These are phyloP conservation scores for Andrena flavipes DNA, from an alignment of 2,888 invertebrate genomes.

Conservation along the genomic window DNA sequence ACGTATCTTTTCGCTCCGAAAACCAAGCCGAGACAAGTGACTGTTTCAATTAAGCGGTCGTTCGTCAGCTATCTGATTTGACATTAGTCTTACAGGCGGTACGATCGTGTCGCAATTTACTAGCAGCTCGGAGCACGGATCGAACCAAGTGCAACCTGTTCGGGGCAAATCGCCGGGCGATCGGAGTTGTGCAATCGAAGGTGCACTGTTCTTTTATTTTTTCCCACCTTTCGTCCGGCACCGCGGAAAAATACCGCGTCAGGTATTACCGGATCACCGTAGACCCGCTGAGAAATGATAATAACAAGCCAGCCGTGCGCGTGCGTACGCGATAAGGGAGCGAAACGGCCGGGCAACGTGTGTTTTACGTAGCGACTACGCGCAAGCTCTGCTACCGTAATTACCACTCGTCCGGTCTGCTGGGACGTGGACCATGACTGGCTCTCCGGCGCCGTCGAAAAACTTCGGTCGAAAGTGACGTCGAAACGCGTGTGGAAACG, in stretches of 20 bases:
- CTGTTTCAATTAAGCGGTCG: constrained; percentile 35
- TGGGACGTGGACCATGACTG: constrained; percentile 66
- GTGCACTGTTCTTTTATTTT: constrained; percentile 8
- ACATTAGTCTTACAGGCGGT: constrained; percentile 30
- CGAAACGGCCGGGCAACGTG: constrained; percentile 27
- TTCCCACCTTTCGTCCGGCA: constrained; percentile 15
- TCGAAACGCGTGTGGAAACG: constrained; percentile 48
- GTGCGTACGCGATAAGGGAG: constrained; percentile 33
- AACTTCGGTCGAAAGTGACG: constrained; percentile 46
- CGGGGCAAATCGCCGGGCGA: constrained; percentile 6
- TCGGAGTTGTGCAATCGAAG: constrained; percentile 39
- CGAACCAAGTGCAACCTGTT: constrained; percentile 58
- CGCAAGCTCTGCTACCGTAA: constrained; percentile 42
- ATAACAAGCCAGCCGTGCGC: constrained; percentile 51
- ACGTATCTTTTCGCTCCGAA: constrained; percentile 54
- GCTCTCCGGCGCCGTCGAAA: constrained; percentile 39
- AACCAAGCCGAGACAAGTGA: constrained; percentile 18
- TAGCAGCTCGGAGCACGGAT: not conserved
- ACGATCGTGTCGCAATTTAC: constrained; percentile 37
- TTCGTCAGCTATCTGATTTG: constrained; percentile 26
- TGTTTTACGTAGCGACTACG: constrained; percentile 30
- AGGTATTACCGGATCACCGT: constrained; percentile 57
- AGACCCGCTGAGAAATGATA: constrained; percentile 59
- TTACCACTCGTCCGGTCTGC: constrained; percentile 62
- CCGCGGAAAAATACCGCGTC: constrained; percentile 43